These are phyloP conservation scores for Crotalus tigris DNA, from an alignment of 2,113 vertebrate species.

Conservation along the genomic window DNA sequence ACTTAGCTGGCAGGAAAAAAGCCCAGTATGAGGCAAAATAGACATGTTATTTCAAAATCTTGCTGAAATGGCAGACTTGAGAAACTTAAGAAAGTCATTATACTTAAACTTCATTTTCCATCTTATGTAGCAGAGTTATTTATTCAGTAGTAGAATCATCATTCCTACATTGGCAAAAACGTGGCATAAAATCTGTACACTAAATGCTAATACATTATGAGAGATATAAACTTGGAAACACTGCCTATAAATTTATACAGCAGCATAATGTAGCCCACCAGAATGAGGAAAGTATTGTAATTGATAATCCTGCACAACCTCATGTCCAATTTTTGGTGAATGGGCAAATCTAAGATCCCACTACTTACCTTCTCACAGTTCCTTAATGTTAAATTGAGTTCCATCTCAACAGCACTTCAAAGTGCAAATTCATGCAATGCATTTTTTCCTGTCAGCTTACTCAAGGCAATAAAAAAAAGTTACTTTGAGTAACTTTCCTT, in stretches of 20 bases:
- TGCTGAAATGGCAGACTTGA: not conserved
- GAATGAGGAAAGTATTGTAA: not conserved
- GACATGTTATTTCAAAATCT: not conserved
- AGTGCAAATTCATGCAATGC: not conserved
- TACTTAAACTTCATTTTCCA: not conserved
- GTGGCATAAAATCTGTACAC: not conserved
- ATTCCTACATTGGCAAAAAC: not conserved
- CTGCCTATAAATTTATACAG: not conserved
- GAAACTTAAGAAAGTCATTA: not conserved
- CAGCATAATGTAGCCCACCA: not conserved
- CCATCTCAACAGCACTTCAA: not conserved
- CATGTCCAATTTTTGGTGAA: not conserved
- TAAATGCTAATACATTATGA: not conserved
- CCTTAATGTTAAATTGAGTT: not conserved
- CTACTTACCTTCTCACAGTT: not conserved
- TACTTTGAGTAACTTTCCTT: not conserved
- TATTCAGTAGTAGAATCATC: not conserved
- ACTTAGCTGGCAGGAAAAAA: not conserved
- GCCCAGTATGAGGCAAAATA: not conserved
- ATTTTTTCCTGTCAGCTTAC: not conserved
- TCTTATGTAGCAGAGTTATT: not conserved
- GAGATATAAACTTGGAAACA: not conserved
- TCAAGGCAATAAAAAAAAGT: not conserved
- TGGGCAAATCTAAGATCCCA: not conserved
- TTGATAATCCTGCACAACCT: not conserved